phyloP scores from a whole-genome alignment of 1,140 invertebrate genomes.

The Drosophila ohnishii region DNA sequence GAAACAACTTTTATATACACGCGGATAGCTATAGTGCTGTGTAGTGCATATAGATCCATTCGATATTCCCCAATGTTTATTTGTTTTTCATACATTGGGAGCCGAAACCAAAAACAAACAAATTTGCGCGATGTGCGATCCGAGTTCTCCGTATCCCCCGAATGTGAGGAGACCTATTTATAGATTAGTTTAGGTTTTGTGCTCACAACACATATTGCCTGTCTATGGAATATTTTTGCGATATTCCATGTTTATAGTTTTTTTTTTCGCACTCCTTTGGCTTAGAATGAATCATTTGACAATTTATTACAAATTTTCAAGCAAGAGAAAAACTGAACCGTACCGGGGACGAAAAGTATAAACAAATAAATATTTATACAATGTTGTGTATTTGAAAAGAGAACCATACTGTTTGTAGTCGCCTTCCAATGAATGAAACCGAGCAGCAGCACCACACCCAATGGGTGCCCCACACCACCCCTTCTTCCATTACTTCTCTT shows the following conservation, averaged over 20 bases:
- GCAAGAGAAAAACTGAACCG: not conserved
- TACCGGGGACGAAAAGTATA: constrained; percentile 21
- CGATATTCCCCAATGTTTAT: constrained; percentile 35
- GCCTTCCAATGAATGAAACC: constrained; percentile 35
- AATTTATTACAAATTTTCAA: constrained; percentile 28
- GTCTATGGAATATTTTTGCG: constrained; percentile 40
- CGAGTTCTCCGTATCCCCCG: constrained; percentile 29
- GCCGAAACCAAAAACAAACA: constrained; percentile 41
- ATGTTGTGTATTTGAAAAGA: constrained; percentile 22
- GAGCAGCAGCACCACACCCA: constrained; percentile 22
- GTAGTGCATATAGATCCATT: constrained; percentile 10
- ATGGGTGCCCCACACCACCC: constrained; percentile 3
- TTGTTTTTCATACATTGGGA: constrained; percentile 44
- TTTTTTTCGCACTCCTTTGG: constrained; percentile 18
- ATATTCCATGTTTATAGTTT: constrained; percentile 21
- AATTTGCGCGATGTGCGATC: constrained; percentile 32
- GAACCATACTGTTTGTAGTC: constrained; percentile 38
- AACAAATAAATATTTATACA: constrained; percentile 49
- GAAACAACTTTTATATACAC: constrained; percentile 33
- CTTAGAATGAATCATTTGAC: constrained; percentile 43
- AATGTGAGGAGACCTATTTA: constrained; percentile 34
- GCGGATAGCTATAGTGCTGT: constrained; percentile 4
- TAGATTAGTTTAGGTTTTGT: constrained; percentile 40
- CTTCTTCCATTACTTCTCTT: not conserved
- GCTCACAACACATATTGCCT: constrained; percentile 34